Evolutionary conservation across 2,113 vertebrate genomes (phyloP).

Genomic region (Microtus montanus): DNA sequence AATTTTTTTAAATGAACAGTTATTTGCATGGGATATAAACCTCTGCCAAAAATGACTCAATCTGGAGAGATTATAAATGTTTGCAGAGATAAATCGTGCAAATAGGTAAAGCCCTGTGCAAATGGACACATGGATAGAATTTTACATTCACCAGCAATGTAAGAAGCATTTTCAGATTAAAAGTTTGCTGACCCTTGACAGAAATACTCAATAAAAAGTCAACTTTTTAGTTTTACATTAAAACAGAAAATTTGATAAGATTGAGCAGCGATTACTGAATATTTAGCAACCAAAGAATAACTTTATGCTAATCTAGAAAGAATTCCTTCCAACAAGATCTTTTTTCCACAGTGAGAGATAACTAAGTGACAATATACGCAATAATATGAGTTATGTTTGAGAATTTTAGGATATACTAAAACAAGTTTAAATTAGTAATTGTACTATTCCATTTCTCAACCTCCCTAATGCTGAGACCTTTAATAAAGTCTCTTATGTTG

Average conservation of each 20-base stretch:
- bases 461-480: neutral
- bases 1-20: neutral
- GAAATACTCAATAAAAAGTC: neutral
- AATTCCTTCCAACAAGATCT: neutral
- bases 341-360: neutral
- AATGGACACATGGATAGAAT: constrained; percentile 28
- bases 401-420: neutral
- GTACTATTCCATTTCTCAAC: neutral
- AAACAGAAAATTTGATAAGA: constrained; percentile 5
- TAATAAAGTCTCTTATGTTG: neutral
- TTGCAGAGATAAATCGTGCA: constrained; percentile 8
- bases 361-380: neutral
- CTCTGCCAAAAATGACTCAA: constrained; percentile 3
- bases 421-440: neutral
- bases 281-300: neutral
- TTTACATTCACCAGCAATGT: constrained; percentile 1
- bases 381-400: neutral
- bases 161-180: neutral
- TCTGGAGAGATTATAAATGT: neutral
- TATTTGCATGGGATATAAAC: neutral
- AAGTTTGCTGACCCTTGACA: neutral
- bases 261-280: neutral
- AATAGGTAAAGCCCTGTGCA: constrained; percentile 29
- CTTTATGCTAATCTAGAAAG: neutral
- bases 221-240: neutral